These are phyloP conservation scores for Chrysochloris asiatica DNA, from an alignment of 2,113 vertebrate genomes.

Conservation along the genomic window DNA sequence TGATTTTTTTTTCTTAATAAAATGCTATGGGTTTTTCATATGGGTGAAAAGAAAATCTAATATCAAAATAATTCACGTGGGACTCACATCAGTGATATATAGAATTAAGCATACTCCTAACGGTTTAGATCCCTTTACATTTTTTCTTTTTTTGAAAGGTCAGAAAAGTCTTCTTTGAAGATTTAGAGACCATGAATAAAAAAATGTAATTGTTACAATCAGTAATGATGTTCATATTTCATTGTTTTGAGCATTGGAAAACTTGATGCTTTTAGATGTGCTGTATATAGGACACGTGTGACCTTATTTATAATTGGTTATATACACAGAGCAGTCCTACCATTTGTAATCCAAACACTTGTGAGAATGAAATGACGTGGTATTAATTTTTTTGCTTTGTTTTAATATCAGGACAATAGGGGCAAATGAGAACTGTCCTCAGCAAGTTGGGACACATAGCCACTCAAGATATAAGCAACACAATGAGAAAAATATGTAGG, in stretches of 20 bases:
- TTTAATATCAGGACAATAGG: background rate
- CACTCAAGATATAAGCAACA: background rate
- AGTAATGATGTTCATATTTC: background rate
- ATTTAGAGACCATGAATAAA: slow-evolving; percentile 10
- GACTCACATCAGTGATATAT: background rate
- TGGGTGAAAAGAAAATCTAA: background rate
- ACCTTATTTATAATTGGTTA: background rate
- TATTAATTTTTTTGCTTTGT: background rate
- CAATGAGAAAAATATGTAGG: background rate
- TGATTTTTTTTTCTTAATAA: slow-evolving; percentile 27
- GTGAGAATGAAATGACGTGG: background rate
- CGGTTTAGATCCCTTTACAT: background rate
- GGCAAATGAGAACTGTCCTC: background rate
- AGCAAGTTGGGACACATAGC: background rate
- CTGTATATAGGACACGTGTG: background rate
- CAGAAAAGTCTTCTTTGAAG: slow-evolving; percentile 25
- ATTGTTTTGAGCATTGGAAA: background rate
- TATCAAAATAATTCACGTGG: background rate
- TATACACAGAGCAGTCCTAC: background rate
- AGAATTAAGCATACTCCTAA: background rate
- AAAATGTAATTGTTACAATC: background rate
- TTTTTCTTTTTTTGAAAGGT: background rate
- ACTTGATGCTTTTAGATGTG: background rate
- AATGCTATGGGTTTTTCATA: background rate
- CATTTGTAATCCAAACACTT: background rate